A percentile compares a stretch with the other conserved stretches of the same genome.
These are phyloP conservation scores for Zapus hudsonius DNA, from an alignment of 2,113 vertebrate genomes.

Conservation along the genomic window DNA sequence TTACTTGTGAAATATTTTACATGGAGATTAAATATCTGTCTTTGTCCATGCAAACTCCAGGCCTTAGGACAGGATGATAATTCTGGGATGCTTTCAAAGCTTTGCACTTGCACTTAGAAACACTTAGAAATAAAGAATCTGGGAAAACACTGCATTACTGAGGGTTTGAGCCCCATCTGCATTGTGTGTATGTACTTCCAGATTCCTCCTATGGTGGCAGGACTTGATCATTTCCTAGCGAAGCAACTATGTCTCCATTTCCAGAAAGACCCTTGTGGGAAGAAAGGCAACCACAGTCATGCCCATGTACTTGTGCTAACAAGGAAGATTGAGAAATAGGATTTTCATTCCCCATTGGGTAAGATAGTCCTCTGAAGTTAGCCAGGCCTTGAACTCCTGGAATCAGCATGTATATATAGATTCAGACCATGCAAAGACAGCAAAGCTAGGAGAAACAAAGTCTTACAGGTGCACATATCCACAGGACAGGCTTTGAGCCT, in stretches of 20 bases:
- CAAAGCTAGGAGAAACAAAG: not conserved
- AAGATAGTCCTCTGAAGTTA: not conserved
- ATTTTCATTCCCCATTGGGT: not conserved
- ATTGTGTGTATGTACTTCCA: not conserved
- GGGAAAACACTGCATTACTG: not conserved
- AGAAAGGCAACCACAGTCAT: not conserved
- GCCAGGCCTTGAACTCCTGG: not conserved
- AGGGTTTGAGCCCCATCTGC: not conserved
- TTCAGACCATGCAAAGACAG: not conserved
- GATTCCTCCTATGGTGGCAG: not conserved
- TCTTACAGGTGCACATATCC: not conserved
- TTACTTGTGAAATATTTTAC: not conserved
- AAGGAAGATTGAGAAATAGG: not conserved
- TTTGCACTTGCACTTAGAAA: not conserved
- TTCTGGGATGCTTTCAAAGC: not conserved
- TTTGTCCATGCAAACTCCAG: not conserved
- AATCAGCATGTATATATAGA: not conserved
- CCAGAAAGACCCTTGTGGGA: not conserved
- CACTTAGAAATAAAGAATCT: conserved; percentile 14
- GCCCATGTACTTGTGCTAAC: not conserved
- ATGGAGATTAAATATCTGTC: not conserved
- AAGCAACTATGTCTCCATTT: not conserved
- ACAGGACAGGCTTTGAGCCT: not conserved
- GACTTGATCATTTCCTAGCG: not conserved
- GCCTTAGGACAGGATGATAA: not conserved